Evolutionary conservation across 2,797 vertebrate species (phyloP), one percentile per base, ranked within the genome.

Genomic region (Anas capensis): DNA sequence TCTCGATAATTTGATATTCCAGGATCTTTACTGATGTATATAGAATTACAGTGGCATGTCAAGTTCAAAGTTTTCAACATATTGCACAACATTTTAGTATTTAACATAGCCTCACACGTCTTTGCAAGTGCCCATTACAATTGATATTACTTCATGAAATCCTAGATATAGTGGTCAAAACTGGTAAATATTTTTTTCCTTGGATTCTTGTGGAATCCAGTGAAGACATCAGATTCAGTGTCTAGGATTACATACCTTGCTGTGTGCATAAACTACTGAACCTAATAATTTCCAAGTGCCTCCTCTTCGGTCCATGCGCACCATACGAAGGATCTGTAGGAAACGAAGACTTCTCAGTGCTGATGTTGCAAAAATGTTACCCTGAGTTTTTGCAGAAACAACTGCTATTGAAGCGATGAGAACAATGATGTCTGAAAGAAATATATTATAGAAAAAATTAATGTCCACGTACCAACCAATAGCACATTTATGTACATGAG

Each of bases 251-350:
- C 94, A 1, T 97, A 99, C 99, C 99, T 99, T 99, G 97, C 99
- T 99, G 97, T 99, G 99, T 80, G 99, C 99, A 90, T 99, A 99
- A 93, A 99, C 99, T 96, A 99, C 99, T 36, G 99, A 99, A 87
- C 99, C 99, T 97, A 99, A 98, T 62, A 99, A 98, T 97, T 99
- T 99, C 99, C 99, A 99, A 91, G 99, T 99, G 75, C 99, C 99
- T 86, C 99, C 99, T 97, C 99, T 98, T 58, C 99, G 98, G 98
- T 99, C 99, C 99, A 99, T 99, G 88, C 99, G 98, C 96, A 99
- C 99, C 99, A 99, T 99, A 64, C 99, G 98, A 61, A 99, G 98
- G 96, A 99, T 99, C 98, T 99, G 99, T 95, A 99, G 98, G 97
- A 99, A 99, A 85, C 99, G 99, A 86, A 99, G 99, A 97, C 99